Base-by-base conservation (phyloP, 92 coral and sea anemone species). In the Phenganax subtilis region DNA sequence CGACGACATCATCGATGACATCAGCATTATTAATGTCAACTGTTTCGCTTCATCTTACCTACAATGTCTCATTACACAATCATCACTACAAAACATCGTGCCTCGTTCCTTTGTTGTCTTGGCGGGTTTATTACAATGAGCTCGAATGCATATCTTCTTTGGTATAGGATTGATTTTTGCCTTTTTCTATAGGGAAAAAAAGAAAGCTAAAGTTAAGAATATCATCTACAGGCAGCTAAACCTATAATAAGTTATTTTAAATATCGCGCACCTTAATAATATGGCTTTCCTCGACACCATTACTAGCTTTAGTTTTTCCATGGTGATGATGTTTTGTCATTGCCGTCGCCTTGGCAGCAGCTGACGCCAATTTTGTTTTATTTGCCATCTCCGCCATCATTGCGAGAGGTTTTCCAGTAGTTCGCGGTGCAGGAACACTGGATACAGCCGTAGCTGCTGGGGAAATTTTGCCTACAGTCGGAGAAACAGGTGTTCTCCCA, bases 21-120 rank as follows among this genome's bases (percentile, higher is more conserved):
- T 37, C 47, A 37, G 47, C 5, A 37, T 37, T 37, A 37, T 37
- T 37, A 5, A 37, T 37, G 47, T 28, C 12, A 14, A 16, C 55
- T 73, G 8, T 54, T 10, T 54, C 28, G 44, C 54, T 27, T 31
- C 27, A 76, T 84, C 84, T 56, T 52, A 94, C 98, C 92, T 92
- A 91, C 98, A 94, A 82, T 94, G 97, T 54, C 81, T 77, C 85
- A 94, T 92, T 37, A 90, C 85, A 57, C 98, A 94, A 51, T 94
- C 98, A 83, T 94, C 89, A 75, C 98, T 94, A 62, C 98, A 94
- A 84, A 90, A 94, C 85, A 88, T 93, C 7, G 97, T 94, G 72
- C 98, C 98, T 67, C 98, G 89, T 29, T 92, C 97, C 75, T 94
- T 94, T 3, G 98, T 92, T 15, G 98, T 92, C n/a, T 93, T 88